Conservation (phyloP, 2,113 vertebrate species). For the Thymallus thymallus region DNA sequence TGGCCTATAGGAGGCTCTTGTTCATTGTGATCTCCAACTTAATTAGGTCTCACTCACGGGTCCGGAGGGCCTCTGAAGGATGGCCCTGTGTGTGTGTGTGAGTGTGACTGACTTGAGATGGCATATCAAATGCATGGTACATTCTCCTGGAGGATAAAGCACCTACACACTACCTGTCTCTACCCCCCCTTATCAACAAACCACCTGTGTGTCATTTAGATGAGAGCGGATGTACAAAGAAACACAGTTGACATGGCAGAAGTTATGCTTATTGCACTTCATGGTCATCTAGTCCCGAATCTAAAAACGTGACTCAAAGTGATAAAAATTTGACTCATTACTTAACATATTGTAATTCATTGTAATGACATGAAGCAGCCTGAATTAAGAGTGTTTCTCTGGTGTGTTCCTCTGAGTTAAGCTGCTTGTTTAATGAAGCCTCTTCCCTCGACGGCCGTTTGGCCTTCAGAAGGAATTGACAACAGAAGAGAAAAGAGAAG, state of each 20-base stretch:
- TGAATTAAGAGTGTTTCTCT: conserved; percentile 16
- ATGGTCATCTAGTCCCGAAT: conserved; percentile 18
- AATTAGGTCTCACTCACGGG: conserved; percentile 66
- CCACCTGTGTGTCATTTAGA: conserved; percentile 63
- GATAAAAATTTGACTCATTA: conserved; percentile 59
- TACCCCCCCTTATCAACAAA: conserved; percentile 47
- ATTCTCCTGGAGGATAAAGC: conserved; percentile 24
- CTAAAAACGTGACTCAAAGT: conserved; percentile 39
- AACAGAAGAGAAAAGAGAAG: conserved; percentile 17
- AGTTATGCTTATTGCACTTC: background rate
- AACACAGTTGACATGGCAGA: background rate
- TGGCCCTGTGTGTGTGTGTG: conserved; percentile 18
- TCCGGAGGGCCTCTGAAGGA: conserved; percentile 39
- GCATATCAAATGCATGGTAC: conserved; percentile 34
- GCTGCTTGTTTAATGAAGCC: conserved; percentile 63
- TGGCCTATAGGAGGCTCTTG: conserved; percentile 65
- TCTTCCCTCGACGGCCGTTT: conserved; percentile 43
- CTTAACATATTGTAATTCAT: conserved; percentile 48
- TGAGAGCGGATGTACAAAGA: too few species aligned
- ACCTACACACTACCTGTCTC: conserved; percentile 22
- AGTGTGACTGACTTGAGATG: conserved; percentile 12
- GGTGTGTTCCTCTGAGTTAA: conserved; percentile 47
- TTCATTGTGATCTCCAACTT: conserved; percentile 72
- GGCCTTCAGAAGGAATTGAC: conserved; percentile 42
- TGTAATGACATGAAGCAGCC: conserved; percentile 40